These are phyloP conservation scores for Podilymbus podiceps DNA, from an alignment of 2,113 vertebrate species.

Conservation along the genomic window DNA sequence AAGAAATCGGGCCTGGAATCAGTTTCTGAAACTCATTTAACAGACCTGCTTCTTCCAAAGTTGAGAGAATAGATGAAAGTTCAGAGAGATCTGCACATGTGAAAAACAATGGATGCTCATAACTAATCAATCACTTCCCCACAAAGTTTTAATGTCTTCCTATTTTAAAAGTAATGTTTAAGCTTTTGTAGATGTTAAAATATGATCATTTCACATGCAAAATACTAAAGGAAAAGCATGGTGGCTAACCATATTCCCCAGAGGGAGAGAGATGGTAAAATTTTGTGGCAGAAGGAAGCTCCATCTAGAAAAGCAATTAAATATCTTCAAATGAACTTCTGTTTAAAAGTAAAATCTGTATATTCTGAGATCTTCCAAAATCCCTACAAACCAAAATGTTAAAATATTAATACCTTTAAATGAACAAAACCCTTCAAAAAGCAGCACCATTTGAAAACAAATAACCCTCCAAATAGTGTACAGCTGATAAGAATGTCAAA, in stretches of 20 bases:
- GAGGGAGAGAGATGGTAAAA: background rate
- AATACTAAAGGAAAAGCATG: background rate
- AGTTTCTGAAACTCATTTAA: slow-evolving; percentile 53
- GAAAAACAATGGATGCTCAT: slow-evolving; percentile 6
- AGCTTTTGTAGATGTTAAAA: background rate
- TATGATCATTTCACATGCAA: background rate
- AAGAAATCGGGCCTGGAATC: slow-evolving; percentile 60
- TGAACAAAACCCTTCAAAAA: background rate
- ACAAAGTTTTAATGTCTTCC: background rate
- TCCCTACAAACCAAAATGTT: background rate
- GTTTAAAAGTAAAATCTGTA: background rate
- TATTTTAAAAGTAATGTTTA: background rate
- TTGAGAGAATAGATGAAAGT: background rate
- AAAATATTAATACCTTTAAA: background rate
- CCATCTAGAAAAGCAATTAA: background rate
- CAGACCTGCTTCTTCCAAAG: slow-evolving; percentile 56
- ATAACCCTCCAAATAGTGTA: background rate
- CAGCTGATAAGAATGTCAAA: background rate
- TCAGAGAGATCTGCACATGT: background rate
- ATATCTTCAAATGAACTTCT: background rate
- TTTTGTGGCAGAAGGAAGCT: background rate
- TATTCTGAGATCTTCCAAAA: background rate
- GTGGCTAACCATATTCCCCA: background rate
- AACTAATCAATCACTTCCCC: slow-evolving; percentile 4
- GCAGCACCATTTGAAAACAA: background rate